These are phyloP conservation scores for Bucco capensis DNA, from an alignment of 2,113 vertebrate species.

Conservation along the genomic window DNA sequence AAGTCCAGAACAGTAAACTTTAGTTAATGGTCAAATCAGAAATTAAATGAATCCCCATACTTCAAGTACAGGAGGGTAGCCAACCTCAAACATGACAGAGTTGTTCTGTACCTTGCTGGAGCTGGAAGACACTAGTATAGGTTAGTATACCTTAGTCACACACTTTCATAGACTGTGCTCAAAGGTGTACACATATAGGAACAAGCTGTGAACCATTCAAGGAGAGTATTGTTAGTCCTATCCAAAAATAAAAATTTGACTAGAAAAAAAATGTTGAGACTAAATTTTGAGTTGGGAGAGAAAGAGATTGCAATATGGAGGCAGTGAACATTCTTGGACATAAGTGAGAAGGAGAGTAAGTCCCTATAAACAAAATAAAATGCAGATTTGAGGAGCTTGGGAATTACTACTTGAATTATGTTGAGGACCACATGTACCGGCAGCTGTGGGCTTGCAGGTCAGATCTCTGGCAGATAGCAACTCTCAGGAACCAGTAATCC, in stretches of 20 bases:
- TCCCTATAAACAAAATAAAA: neutral
- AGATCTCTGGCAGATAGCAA: neutral
- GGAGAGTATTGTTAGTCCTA: neutral
- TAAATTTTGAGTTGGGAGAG: neutral
- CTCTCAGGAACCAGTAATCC: neutral
- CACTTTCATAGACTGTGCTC: neutral
- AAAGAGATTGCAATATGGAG: neutral
- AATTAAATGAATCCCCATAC: neutral
- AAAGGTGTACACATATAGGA: neutral
- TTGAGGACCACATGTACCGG: neutral
- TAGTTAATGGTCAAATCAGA: neutral
- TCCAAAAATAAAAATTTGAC: neutral
- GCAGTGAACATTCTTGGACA: neutral
- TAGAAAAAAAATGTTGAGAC: neutral
- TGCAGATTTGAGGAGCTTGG: neutral
- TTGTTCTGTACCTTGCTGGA: neutral
- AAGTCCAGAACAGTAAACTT: neutral
- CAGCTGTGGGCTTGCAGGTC: neutral
- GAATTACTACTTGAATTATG: neutral
- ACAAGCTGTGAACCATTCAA: neutral
- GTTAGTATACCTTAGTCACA: neutral
- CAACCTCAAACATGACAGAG: neutral
- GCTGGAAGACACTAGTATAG: neutral
- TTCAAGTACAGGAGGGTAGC: neutral
- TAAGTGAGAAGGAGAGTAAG: neutral